Evolutionary conservation across 2,113 vertebrate genomes (phyloP).

Genomic region (Catharus bicknelli): DNA sequence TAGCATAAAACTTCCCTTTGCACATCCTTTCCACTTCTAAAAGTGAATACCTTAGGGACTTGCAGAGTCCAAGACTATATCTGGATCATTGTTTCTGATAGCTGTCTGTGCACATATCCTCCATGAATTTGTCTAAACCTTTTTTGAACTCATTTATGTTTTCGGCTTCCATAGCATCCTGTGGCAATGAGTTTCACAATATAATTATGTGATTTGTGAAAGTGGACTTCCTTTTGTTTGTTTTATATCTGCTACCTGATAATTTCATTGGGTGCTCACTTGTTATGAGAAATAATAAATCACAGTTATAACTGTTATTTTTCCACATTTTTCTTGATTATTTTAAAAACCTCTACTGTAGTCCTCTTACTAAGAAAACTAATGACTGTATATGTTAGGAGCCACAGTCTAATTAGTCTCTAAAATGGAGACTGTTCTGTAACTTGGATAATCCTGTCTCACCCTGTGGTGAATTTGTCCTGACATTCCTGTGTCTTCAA

Average conservation of each 20-base stretch:
- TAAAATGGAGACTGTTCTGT: neutral
- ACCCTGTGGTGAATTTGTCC: neutral
- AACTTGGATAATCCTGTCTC: neutral
- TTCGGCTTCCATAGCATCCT: conserved; percentile 48
- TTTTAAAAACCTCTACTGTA: neutral
- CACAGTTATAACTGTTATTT: neutral
- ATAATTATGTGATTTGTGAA: conserved; percentile 31
- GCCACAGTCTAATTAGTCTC: neutral
- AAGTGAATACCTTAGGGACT: neutral
- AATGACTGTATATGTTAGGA: neutral
- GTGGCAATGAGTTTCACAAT: conserved; percentile 15
- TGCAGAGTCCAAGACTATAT: neutral
- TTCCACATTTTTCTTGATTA: conserved; percentile 3
- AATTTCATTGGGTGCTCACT: conserved; percentile 34
- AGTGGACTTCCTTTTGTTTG: conserved; percentile 43
- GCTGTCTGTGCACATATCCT: neutral
- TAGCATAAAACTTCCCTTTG: neutral
- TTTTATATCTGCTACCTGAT: conserved; percentile 25
- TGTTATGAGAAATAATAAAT: conserved; percentile 20
- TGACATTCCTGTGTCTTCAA: neutral
- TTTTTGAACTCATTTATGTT: conserved; percentile 31
- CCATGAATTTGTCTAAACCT: conserved; percentile 25
- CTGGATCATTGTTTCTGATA: neutral
- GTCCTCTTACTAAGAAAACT: neutral
- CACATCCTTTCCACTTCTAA: neutral